Evolutionary conservation across 2,797 vertebrate species (phyloP).

Genomic region (Molossus molossus): DNA sequence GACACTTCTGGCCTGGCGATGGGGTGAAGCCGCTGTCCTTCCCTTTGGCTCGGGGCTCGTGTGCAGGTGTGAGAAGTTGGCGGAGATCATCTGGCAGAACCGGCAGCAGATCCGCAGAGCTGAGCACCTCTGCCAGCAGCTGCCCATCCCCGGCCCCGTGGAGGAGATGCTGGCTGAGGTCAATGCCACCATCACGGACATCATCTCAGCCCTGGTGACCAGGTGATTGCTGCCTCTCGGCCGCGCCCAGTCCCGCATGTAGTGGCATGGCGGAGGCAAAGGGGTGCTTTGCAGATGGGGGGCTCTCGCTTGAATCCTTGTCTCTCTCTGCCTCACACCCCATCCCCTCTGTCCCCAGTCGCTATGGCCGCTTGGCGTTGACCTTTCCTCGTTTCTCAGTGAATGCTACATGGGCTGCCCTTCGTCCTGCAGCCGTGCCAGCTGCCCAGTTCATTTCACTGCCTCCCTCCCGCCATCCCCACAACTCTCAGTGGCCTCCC

Average conservation of each 20-base stretch:
- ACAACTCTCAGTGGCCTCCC: not conserved
- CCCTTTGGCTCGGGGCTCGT: not conserved
- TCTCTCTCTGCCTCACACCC: not conserved
- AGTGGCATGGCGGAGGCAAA: not conserved
- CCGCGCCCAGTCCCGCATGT: accelerated
- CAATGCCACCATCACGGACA: conserved; percentile 95
- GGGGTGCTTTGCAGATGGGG: not conserved
- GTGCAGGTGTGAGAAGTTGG: conserved; percentile 97
- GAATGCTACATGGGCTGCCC: not conserved
- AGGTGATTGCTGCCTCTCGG: conserved; percentile 89
- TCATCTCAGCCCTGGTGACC: conserved; percentile 97
- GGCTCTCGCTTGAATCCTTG: not conserved
- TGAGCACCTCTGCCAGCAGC: conserved; percentile 96
- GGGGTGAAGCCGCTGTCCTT: not conserved
- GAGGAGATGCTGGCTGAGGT: conserved; percentile 96
- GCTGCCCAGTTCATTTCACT: not conserved
- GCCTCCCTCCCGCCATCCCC: not conserved
- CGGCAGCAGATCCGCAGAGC: conserved; percentile 95
- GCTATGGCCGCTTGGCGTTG: not conserved
- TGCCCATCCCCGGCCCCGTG: conserved; percentile 95
- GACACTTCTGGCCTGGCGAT: not conserved
- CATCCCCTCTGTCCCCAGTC: not conserved
- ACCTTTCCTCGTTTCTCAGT: not conserved
- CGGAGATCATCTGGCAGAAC: conserved; percentile 98
- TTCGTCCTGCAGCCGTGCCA: not conserved